Percentiles rank a stretch among this genome's conserved stretches.
These are phyloP conservation scores for Decapterus maruadsi DNA, from an alignment of 2,797 vertebrate species.

Conservation along the genomic window DNA sequence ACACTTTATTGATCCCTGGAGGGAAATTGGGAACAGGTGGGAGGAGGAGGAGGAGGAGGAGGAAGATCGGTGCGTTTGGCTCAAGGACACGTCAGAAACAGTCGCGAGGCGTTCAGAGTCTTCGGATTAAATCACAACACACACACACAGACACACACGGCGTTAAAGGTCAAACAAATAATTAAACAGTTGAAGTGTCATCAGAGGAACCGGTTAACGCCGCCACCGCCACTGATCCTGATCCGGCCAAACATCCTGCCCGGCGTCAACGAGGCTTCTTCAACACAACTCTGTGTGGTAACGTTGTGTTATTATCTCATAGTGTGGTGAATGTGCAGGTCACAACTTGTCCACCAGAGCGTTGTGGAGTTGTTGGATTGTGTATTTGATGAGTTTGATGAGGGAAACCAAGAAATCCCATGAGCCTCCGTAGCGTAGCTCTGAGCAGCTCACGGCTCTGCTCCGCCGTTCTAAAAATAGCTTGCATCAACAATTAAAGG, in stretches of 20 bases:
- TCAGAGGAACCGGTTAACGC: background rate
- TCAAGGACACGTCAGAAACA: background rate
- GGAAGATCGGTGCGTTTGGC: background rate
- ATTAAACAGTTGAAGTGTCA: background rate
- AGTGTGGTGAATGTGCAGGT: no score
- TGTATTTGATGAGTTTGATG: no score
- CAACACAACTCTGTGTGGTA: background rate
- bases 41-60: background rate
- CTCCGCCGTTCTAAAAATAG: no score
- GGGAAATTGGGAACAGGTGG: slow-evolving; percentile 6
- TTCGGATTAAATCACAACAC: background rate
- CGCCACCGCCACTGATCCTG: background rate
- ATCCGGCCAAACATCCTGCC: background rate
- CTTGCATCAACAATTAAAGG: no score
- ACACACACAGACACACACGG: background rate
- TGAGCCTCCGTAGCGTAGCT: no score
- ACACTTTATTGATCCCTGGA: slow-evolving; percentile 19
- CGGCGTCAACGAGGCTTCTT: background rate
- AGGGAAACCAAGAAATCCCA: no score
- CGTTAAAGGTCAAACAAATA: background rate
- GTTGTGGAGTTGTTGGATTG: no score
- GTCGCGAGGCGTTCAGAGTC: no score
- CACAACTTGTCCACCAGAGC: no score
- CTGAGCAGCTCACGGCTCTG: no score
- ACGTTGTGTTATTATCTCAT: no score